Evolutionary conservation across 2,113 vertebrate genomes (phyloP), one percentile per base, ranked within the genome.

Genomic region (Antigone vipio): DNA sequence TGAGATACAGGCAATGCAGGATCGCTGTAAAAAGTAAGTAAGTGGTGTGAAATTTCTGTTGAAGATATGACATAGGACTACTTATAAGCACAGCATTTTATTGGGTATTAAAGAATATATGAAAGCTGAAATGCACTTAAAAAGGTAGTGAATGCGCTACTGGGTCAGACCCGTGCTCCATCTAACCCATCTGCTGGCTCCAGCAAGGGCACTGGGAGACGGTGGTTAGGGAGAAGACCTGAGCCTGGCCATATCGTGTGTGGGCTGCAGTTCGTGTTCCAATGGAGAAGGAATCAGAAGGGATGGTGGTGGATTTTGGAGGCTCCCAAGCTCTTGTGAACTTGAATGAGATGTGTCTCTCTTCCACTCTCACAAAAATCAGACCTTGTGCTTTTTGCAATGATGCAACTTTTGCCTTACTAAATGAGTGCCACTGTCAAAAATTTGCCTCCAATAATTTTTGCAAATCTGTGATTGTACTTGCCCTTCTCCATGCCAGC

Each of bases 21-120:
- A 97, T 19, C 98, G 97, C 49, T 99, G 98, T 86, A 52, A 68
- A 91, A 98, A 98, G 99, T 99, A 98, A 98, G 99, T 99, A 94
- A 98, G 98, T 97, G 45, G 9, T 53, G 32, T 32, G 78, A 56
- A 50, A 84, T 42, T 53, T 29, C 47, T 85, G 8, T 50, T 49
- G 32, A 58, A 73, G 32, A 15, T 23, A 2, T 1, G 26, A 82
- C 19, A 13, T 13, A 56, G 44, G 20, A 40, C 63, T 52, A 3
- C 32, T 66, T 64, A 56, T 5, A 90, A 94, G 9, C 44, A 60
- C 24, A 60, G 44, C 3, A 5, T 53, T 95, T 92, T 67, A 44
- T 15, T 68, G 15, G 6, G 1, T 53, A 11, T 55, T 67, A 60
- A 42, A 90, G 38, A 79, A n/a, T 22, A 15, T 15, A 9, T 53